Conservation (phyloP, 2,797 vertebrate genomes). For the Ceyx erithaca region DNA sequence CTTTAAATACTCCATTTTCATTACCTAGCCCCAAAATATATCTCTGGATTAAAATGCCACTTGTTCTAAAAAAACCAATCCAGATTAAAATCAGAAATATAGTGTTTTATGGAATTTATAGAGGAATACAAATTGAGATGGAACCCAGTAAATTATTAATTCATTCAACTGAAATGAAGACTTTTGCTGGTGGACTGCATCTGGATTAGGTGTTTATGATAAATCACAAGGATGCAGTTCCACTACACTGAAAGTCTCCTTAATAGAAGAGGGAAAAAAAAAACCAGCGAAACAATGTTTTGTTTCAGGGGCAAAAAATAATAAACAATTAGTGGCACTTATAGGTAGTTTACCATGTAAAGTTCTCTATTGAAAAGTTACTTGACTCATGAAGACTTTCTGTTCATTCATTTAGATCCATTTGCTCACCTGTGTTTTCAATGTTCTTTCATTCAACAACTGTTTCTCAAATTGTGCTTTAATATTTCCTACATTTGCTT, state of each 20-base stretch:
- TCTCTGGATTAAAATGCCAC: background rate
- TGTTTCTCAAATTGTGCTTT: slow-evolving; percentile 94
- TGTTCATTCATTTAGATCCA: background rate
- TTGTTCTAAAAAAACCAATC: background rate
- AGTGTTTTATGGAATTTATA: background rate
- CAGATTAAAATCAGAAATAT: background rate
- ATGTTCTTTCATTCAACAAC: slow-evolving; percentile 91
- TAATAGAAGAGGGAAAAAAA: background rate
- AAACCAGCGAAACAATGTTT: background rate
- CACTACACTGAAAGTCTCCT: background rate
- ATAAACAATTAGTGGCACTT: background rate
- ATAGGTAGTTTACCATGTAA: background rate
- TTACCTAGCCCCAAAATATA: background rate
- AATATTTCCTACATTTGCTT: slow-evolving; percentile 85
- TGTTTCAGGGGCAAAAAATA: background rate
- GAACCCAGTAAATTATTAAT: background rate
- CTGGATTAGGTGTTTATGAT: background rate
- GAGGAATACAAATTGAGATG: background rate
- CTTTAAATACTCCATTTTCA: background rate
- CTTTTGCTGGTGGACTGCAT: background rate
- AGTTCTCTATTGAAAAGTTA: background rate
- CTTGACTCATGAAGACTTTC: background rate
- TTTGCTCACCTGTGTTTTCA: slow-evolving; percentile 91
- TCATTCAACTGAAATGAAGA: background rate
- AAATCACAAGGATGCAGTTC: background rate